A percentile compares a stretch with the other conserved stretches of the same genome.
phyloP scores from a whole-genome alignment of 1,140 invertebrate genomes.

The Drosophila mayri region DNA sequence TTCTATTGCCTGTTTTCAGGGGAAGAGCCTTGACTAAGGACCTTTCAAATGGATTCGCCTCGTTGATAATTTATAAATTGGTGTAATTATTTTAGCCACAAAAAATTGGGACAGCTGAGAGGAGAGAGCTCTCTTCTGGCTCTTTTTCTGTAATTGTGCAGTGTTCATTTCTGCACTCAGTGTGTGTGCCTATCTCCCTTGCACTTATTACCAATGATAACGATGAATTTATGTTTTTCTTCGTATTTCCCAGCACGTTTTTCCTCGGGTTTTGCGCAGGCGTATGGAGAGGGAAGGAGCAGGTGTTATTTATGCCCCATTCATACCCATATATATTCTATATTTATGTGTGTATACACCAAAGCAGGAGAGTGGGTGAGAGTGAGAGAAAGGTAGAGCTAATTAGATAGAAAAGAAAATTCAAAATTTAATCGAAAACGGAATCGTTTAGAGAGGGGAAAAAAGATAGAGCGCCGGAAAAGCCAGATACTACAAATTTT shows the following conservation, averaged over 20 bases:
- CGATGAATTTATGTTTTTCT: conserved; percentile 43
- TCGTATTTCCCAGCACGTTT: conserved; percentile 48
- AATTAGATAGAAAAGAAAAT: conserved; percentile 37
- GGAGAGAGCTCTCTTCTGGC: conserved; percentile 14
- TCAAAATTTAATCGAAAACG: conserved; percentile 13
- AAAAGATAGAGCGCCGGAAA: conserved; percentile 6
- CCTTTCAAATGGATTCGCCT: conserved; percentile 67
- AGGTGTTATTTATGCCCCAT: conserved; percentile 61
- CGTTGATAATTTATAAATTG: conserved; percentile 78
- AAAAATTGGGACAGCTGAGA: conserved; percentile 56
- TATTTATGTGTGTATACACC: conserved; percentile 60
- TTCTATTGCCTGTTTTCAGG: conserved; percentile 19
- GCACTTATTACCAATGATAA: conserved; percentile 37
- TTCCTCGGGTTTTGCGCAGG: conserved; percentile 39
- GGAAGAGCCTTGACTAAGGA: conserved; percentile 61
- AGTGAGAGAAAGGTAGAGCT: conserved; percentile 4
- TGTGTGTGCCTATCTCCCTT: conserved; percentile 27
- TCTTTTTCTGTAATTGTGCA: conserved; percentile 42
- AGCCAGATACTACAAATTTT: conserved; percentile 40
- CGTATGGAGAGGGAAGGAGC: conserved; percentile 35
- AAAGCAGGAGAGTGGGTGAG: neutral
- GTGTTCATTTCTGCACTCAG: conserved; percentile 73
- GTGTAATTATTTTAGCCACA: conserved; percentile 70
- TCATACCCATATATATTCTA: conserved; percentile 40
- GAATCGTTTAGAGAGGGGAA: conserved; percentile 1